phyloP scores from a whole-genome alignment of 2,888 invertebrate species.

The Chamaedrilus cognettii region DNA sequence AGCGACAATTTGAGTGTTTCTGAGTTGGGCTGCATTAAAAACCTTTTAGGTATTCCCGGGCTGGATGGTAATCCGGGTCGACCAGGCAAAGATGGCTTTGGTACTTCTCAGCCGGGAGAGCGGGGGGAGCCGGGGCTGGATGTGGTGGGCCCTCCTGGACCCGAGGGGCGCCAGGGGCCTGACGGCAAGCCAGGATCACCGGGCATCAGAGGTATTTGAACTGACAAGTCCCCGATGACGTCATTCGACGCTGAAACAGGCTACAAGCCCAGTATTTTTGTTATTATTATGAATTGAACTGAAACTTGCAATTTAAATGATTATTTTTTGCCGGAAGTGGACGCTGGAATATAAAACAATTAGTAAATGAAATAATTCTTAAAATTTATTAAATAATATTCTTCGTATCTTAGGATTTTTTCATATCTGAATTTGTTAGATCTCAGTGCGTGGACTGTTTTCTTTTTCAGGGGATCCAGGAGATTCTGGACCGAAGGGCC shows the following conservation, averaged over 20 bases:
- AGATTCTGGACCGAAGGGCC: constrained; percentile 17
- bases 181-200: constrained; percentile 16
- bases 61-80: constrained; percentile 21
- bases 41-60: constrained; percentile 16
- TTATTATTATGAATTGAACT: neutral
- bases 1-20: no score
- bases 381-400: neutral
- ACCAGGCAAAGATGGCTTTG: constrained; percentile 28
- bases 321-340: no score
- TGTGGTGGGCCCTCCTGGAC: constrained; percentile 25
- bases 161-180: constrained; percentile 18
- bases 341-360: no score
- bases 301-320: no score
- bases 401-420: neutral
- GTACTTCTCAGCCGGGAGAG: constrained; percentile 22
- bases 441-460: no score
- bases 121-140: constrained; percentile 16
- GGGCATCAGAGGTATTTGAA: constrained; percentile 10
- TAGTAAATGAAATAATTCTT: neutral
- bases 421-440: neutral
- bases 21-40: no score
- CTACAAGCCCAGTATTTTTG: no score
- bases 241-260: no score
- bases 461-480: constrained; percentile 31
- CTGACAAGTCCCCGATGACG: neutral